phyloP scores from a whole-genome alignment of 2,113 vertebrate genomes.

The Orthochromis malagaraziensis region DNA sequence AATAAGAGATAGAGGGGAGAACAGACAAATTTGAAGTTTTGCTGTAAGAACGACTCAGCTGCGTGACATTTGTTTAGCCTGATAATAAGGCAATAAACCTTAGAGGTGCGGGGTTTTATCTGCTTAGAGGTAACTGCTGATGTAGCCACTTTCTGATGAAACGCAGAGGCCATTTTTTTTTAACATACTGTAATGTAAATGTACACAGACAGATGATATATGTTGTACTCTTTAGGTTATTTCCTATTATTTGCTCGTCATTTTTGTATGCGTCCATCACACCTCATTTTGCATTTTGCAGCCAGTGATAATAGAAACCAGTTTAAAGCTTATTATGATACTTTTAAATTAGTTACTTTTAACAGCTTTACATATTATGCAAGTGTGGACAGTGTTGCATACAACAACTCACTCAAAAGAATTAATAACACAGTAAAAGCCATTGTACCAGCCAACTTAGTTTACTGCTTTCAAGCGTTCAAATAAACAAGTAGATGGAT shows the following conservation, averaged over 20 bases:
- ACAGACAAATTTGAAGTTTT: neutral
- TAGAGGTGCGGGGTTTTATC: neutral
- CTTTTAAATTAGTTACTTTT: neutral
- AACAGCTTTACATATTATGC: neutral
- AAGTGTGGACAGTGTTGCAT: neutral
- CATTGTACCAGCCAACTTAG: neutral
- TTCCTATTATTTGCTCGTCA: neutral
- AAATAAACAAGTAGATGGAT: neutral
- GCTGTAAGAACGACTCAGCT: neutral
- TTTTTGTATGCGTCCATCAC: neutral
- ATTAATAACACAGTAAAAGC: neutral
- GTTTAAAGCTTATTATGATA: neutral
- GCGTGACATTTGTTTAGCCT: neutral
- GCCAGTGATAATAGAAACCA: accelerated
- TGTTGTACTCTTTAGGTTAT: neutral
- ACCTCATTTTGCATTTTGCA: neutral
- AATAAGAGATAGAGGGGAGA: neutral
- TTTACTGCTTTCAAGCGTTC: neutral
- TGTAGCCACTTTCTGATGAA: neutral
- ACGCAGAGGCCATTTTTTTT: neutral
- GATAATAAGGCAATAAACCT: neutral
- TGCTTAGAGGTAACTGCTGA: neutral
- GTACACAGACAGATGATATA: neutral
- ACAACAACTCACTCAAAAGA: neutral
- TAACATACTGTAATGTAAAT: neutral